phyloP scores from a whole-genome alignment of 2,888 invertebrate species.

The Augiades crinisus region DNA sequence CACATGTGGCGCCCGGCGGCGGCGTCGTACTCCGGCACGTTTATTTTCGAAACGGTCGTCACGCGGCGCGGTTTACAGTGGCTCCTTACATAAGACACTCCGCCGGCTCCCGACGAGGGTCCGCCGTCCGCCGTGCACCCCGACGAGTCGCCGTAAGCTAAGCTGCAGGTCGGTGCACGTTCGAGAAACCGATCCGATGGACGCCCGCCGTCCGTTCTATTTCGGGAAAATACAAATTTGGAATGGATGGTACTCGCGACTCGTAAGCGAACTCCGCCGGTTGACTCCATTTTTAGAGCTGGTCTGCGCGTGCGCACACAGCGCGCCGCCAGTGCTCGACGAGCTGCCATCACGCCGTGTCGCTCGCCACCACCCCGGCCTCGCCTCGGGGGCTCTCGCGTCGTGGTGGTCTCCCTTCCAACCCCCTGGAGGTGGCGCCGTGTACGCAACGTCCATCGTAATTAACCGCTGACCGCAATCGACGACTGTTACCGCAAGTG shows the following conservation, averaged over 20 bases:
- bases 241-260: constrained; percentile 82
- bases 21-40: constrained; percentile 59
- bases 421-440: constrained; percentile 53
- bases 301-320: constrained; percentile 77
- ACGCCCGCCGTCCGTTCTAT: constrained; percentile 82
- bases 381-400: constrained; percentile 37
- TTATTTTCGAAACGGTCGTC: constrained; percentile 78
- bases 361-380: constrained; percentile 62
- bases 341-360: constrained; percentile 74
- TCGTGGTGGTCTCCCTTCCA: constrained; percentile 39
- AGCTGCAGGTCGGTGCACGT: constrained; percentile 75
- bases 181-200: constrained; percentile 78
- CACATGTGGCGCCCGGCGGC: constrained; percentile 73
- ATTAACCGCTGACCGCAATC: constrained; percentile 27
- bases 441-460: constrained; percentile 23
- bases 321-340: constrained; percentile 71
- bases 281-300: constrained; percentile 81
- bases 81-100: constrained; percentile 67
- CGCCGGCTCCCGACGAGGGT: constrained; percentile 44
- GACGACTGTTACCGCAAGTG: constrained; percentile 34
- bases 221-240: constrained; percentile 93
- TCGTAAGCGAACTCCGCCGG: constrained; percentile 77
- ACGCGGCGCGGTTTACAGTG: constrained; percentile 73
- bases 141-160: constrained; percentile 53
- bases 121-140: constrained; percentile 42